A percentile compares a stretch with the other conserved stretches of the same genome.
These are phyloP conservation scores for Andrena flavipes DNA, from an alignment of 2,888 invertebrate genomes.

Conservation along the genomic window DNA sequence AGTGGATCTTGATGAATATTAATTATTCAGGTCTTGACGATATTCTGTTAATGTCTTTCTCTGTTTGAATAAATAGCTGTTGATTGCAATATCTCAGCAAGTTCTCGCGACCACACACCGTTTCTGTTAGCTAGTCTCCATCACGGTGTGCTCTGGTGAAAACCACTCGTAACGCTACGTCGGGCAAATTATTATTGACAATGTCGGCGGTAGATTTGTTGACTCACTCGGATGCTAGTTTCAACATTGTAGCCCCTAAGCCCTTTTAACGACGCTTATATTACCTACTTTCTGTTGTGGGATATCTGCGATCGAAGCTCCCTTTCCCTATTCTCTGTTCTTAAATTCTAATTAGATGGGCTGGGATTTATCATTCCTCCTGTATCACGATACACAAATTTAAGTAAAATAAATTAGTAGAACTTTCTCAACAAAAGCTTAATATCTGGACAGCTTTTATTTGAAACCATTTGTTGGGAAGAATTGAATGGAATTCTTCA, in stretches of 20 bases:
- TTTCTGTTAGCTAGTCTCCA: background rate
- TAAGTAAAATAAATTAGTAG: background rate
- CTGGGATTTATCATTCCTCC: background rate
- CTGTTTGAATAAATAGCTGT: constrained; percentile 56
- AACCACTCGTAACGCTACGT: constrained; percentile 10
- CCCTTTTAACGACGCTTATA: background rate
- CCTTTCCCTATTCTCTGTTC: background rate
- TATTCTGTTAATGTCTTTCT: constrained; percentile 59
- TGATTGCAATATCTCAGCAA: constrained; percentile 49
- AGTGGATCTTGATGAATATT: constrained; percentile 70
- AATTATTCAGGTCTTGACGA: constrained; percentile 71
- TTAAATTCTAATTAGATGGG: background rate
- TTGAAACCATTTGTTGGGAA: too few species aligned
- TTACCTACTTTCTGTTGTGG: constrained; percentile 22
- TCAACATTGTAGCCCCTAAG: constrained; percentile 1
- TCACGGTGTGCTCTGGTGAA: constrained; percentile 9
- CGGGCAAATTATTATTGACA: constrained; percentile 39
- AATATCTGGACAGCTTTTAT: too few species aligned
- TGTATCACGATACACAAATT: constrained; percentile 1
- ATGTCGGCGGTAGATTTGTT: constrained; percentile 15
- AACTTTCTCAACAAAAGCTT: too few species aligned
- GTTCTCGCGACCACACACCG: constrained; percentile 15
- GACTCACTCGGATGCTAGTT: constrained; percentile 14
- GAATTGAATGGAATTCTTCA: too few species aligned
- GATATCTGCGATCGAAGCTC: constrained; percentile 7